A percentile compares a stretch with the other conserved stretches of the same genome.
These are phyloP conservation scores for Champsocephalus esox DNA, from an alignment of 2,797 vertebrate genomes.

Conservation along the genomic window DNA sequence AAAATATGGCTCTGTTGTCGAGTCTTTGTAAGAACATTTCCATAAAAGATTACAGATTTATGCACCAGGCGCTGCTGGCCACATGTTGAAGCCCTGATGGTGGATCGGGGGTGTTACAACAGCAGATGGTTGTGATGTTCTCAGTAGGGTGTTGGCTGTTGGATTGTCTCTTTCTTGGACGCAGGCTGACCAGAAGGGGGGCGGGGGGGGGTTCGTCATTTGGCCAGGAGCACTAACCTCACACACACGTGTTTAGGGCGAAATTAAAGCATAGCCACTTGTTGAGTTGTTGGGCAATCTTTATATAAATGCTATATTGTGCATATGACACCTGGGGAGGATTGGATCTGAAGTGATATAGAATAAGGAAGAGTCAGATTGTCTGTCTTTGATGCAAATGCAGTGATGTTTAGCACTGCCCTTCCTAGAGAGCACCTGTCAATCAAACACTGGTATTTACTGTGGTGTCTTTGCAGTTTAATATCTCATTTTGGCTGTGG, in stretches of 20 bases:
- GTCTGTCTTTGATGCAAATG: no score
- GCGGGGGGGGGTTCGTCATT: conserved; percentile 17
- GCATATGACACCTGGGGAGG: background rate
- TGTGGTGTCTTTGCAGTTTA: background rate
- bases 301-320: background rate
- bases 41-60: conserved; percentile 24
- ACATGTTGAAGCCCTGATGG: conserved; percentile 38
- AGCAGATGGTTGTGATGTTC: conserved; percentile 75
- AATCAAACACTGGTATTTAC: background rate
- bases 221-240: conserved; percentile 34
- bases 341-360: no score
- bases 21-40: background rate
- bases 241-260: background rate
- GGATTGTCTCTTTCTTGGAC: conserved; percentile 65
- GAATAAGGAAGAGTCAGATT: background rate
- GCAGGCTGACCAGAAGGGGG: conserved; percentile 34
- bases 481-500: background rate
- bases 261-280: background rate
- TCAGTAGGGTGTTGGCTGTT: conserved; percentile 67
- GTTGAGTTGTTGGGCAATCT: background rate
- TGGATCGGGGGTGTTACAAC: conserved; percentile 33
- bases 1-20: background rate
- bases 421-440: background rate
- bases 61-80: conserved; percentile 13
- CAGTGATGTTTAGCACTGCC: no score